Evolutionary conservation across 2,797 vertebrate genomes (phyloP), one percentile per base, ranked within the genome.

Genomic region (Pipistrellus pipistrellus): DNA sequence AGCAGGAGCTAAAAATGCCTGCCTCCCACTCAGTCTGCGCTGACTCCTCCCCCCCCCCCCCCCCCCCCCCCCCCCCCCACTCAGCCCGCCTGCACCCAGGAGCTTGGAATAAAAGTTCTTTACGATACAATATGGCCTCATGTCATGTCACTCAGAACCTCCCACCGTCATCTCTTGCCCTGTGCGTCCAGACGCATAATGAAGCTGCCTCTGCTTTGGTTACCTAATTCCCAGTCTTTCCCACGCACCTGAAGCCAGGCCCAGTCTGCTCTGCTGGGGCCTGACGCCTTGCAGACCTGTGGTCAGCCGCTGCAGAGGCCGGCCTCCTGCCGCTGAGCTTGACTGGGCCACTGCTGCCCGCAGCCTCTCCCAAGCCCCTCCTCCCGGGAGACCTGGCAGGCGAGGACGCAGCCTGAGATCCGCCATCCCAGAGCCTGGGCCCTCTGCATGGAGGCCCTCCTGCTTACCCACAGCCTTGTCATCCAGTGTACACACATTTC

Each of bases 161-260:
- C 25, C 8, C 23, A 25, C 23, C 32, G 66, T 44, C 7, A 25
- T 1, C 27, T 59, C 41, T 44, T 66, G 38, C 9, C 25, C n/a
- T 14, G 18, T 20, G 32, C 20, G 5, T 71, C 20, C 15, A 1
- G 62, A 59, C 0, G 13, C 1, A 38, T 1, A 15, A 15, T 41
- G 30, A 30, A 90, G 35, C 38, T 81, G 53, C 57, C 44, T 30
- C 23, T 71, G 78, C 69, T 21, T 32, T 25, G 9, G 1, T 7
- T 55, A 51, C 21, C 35, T 44, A 38, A 59, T 18, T 38, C 27
- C 15, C 23, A 3, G 41, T 71, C 32, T 78, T 64, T 46, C 25
- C 57, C 51, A 53, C 21, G 53, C 13, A 23, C 18, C 8, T 55
- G 6, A 38, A 32, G n/a, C 8, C 21, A 82, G 69, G 62, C 81